Evolutionary conservation across 1,140 invertebrate genomes (phyloP), one percentile per base, ranked within the genome.

Genomic region (Elymnias hypermnestra): DNA sequence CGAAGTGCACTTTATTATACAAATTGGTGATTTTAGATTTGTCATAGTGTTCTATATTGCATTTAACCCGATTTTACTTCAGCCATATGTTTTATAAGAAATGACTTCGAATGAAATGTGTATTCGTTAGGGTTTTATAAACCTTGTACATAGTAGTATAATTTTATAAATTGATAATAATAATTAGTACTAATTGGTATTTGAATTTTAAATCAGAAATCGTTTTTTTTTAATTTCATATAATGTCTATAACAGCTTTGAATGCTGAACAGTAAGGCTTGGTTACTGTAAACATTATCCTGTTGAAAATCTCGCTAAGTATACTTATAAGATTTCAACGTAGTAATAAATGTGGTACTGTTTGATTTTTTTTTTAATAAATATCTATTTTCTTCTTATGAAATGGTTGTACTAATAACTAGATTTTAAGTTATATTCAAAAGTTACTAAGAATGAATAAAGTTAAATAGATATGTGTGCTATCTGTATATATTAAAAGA

Each of bases 101-200:
- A n/a, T n/a, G n/a, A 14, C 2, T 9, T 17, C 14, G 5, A 33
- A 5, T 33, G 13, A 33, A 33, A 15, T 33, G 31, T 33, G n/a
- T 33, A 33, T 33, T 7, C 9, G 31, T 9, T 10, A 39, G 15
- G n/a, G 29, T 13, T 41, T 41, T 25, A 41, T 49, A 43, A 33
- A 45, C 47, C 31, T 23, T 66, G 63, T 66, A 66, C 36, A 66
- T 66, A 66, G 48, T 51, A 53, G 50, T 57, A 53, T 66, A 49
- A 63, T 60, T 66, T 66, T 60, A 52, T 63, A 60, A 55, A 57
- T 53, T 58, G 48, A 55, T 56, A 57, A 55, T 57, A 53, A 53
- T 48, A 49, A 47, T 50, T 53, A 54, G 41, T 54, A 49, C 13
- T 33, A 37, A 21, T 51, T n/a, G 56, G 53, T 43, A 46, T 65